Evolutionary conservation across 2,888 invertebrate species (phyloP).

Genomic region (Atethmia centrago): DNA sequence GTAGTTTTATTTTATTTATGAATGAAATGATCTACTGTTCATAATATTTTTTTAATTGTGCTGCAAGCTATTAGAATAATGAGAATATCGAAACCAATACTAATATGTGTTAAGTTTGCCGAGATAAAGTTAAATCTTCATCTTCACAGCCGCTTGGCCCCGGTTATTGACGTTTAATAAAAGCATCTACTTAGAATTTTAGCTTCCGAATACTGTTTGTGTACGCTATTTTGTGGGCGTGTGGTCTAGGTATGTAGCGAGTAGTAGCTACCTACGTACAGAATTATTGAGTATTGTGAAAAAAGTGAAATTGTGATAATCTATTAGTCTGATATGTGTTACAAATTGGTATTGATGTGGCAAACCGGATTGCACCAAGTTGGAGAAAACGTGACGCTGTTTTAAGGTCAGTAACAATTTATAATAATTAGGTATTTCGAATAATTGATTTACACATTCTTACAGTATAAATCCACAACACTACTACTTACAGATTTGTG

Average conservation of each 20-base stretch:
- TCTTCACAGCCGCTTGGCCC: conserved; percentile 75
- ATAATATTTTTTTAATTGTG: conserved; percentile 57
- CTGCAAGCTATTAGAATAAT: conserved; percentile 26
- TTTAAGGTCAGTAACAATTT: conserved; percentile 85
- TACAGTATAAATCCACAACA: background rate
- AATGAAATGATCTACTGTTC: conserved; percentile 73
- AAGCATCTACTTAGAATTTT: conserved; percentile 77
- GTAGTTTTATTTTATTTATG: conserved; percentile 74
- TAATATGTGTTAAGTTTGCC: conserved; percentile 37
- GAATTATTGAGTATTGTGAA: conserved; percentile 67
- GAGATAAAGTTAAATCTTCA: conserved; percentile 37
- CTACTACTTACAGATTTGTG: background rate
- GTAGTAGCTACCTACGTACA: conserved; percentile 48
- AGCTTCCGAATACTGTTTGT: conserved; percentile 83
- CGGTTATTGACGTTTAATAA: conserved; percentile 87
- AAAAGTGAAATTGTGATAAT: conserved; percentile 76
- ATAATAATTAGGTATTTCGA: conserved; percentile 38
- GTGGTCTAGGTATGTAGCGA: conserved; percentile 70
- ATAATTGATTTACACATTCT: conserved; percentile 30
- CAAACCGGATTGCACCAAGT: conserved; percentile 87
- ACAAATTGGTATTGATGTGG: conserved; percentile 87
- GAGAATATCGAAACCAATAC: conserved; percentile 33
- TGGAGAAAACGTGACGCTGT: conserved; percentile 87
- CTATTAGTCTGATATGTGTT: conserved; percentile 80
- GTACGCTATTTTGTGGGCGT: conserved; percentile 82